phyloP scores from a whole-genome alignment of 2,888 invertebrate genomes.

The Acronicta aceris region DNA sequence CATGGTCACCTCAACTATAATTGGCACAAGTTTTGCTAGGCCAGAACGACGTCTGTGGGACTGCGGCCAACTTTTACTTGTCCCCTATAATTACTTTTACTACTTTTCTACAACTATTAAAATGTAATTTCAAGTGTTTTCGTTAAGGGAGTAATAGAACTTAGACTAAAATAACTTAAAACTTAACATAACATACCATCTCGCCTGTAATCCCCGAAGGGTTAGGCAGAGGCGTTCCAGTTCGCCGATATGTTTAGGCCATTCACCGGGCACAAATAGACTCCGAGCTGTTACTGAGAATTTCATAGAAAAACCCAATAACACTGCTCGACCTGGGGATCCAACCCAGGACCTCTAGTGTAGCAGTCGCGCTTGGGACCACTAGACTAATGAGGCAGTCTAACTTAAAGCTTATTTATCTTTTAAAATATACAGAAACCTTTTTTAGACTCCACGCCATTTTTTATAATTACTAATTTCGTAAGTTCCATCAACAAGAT shows the following conservation, averaged over 20 bases:
- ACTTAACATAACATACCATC: slow-evolving; percentile 10
- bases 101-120: slow-evolving; percentile 68
- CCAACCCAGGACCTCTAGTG: too few species aligned
- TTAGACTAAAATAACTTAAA: slow-evolving; percentile 17
- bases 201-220: too few species aligned
- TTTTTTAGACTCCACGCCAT: not conserved
- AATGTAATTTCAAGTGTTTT: slow-evolving; percentile 46
- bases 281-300: too few species aligned
- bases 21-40: slow-evolving; percentile 80
- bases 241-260: too few species aligned
- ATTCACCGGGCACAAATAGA: too few species aligned
- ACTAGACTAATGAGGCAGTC: too few species aligned
- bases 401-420: too few species aligned
- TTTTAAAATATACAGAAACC: not conserved
- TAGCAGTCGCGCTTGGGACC: too few species aligned
- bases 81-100: slow-evolving; percentile 83
- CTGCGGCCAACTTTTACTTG: slow-evolving; percentile 82
- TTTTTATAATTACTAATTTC: slow-evolving; percentile 64
- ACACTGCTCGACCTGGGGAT: too few species aligned
- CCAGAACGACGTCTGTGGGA: slow-evolving; percentile 76
- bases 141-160: slow-evolving; percentile 12
- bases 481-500: slow-evolving; percentile 67
- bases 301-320: too few species aligned
- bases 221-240: too few species aligned
- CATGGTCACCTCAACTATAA: slow-evolving; percentile 76